Conservation (phyloP, 1,140 invertebrate species). For the Drosophila busckii region DNA sequence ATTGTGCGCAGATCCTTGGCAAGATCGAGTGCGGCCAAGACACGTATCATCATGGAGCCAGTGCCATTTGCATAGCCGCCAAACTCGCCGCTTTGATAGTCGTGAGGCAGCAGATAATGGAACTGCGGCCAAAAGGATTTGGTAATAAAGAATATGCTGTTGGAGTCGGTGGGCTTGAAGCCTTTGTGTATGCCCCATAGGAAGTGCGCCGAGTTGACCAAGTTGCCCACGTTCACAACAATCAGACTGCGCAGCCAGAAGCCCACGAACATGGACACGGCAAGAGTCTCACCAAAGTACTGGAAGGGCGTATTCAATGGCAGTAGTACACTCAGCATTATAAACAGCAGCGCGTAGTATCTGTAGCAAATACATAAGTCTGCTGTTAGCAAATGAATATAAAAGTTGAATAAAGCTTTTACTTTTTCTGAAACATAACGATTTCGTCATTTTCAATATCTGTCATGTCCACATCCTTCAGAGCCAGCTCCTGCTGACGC, state of each 20-base stretch:
- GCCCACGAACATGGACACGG: constrained; percentile 82
- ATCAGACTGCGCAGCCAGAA: constrained; percentile 85
- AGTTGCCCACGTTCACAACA: constrained; percentile 82
- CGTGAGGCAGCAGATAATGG: constrained; percentile 87
- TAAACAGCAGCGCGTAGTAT: constrained; percentile 85
- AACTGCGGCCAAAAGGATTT: constrained; percentile 89
- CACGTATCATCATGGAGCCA: constrained; percentile 83
- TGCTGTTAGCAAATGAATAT: not conserved
- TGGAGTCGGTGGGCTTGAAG: constrained; percentile 86
- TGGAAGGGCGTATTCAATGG: constrained; percentile 86
- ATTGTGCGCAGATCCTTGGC: constrained; percentile 83
- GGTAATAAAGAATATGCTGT: constrained; percentile 85
- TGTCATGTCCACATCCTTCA: constrained; percentile 88
- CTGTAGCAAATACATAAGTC: constrained; percentile 76
- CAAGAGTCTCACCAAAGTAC: constrained; percentile 85
- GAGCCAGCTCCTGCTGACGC: constrained; percentile 84
- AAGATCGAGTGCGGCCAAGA: constrained; percentile 83
- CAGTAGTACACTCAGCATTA: constrained; percentile 83
- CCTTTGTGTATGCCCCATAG: constrained; percentile 86
- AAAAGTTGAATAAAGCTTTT: constrained; percentile 17
- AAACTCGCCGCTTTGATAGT: constrained; percentile 88
- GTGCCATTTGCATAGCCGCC: constrained; percentile 85
- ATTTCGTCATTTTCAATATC: constrained; percentile 92
- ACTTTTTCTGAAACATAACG: constrained; percentile 91
- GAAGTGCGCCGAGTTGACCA: constrained; percentile 85